Percentiles rank a stretch among this genome's conserved stretches.
phyloP scores from a whole-genome alignment of 2,113 vertebrate genomes.

The Syngnathus floridae region DNA sequence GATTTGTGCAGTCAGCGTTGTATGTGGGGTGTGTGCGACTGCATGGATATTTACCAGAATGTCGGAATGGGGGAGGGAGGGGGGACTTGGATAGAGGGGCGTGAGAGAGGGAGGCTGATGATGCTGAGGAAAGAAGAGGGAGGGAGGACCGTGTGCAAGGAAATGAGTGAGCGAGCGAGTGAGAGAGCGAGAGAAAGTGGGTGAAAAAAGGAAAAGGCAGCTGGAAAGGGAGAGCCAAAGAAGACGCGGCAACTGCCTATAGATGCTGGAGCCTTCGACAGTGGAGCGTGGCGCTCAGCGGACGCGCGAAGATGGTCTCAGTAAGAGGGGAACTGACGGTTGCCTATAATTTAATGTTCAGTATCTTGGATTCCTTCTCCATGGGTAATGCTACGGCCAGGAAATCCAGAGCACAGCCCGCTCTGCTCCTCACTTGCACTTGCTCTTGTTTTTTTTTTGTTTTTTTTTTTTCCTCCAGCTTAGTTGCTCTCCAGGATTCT shows the following conservation, averaged over 20 bases:
- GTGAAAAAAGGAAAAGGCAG: slow-evolving; percentile 50
- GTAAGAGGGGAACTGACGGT: slow-evolving; percentile 85
- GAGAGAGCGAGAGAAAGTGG: slow-evolving; percentile 23
- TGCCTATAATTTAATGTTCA: slow-evolving; percentile 86
- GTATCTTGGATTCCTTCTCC: slow-evolving; percentile 82
- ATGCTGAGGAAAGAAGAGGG: slow-evolving; percentile 50
- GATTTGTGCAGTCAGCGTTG: slow-evolving; percentile 28
- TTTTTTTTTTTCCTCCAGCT: slow-evolving; percentile 38
- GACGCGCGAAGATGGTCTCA: slow-evolving; percentile 77
- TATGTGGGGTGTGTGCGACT: slow-evolving; percentile 19
- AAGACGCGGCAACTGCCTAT: slow-evolving; percentile 63
- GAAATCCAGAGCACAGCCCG: slow-evolving; percentile 54
- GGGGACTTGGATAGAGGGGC: slow-evolving; percentile 26
- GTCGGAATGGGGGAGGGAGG: slow-evolving; percentile 21
- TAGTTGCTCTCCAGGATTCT: slow-evolving; percentile 50
- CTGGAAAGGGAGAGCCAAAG: slow-evolving; percentile 48
- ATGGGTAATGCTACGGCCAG: slow-evolving; percentile 77
- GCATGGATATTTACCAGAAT: slow-evolving; percentile 49
- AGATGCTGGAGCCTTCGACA: slow-evolving; percentile 72
- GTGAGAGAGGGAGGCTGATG: slow-evolving; percentile 29
- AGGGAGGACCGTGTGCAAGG: slow-evolving; percentile 48
- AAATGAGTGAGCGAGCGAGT: slow-evolving; percentile 37
- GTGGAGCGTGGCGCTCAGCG: slow-evolving; percentile 72
- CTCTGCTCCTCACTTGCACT: slow-evolving; percentile 40
- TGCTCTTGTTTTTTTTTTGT: slow-evolving; percentile 22